These are phyloP conservation scores for Magallana gigas DNA, from an alignment of 1,140 invertebrate genomes.

Conservation along the genomic window DNA sequence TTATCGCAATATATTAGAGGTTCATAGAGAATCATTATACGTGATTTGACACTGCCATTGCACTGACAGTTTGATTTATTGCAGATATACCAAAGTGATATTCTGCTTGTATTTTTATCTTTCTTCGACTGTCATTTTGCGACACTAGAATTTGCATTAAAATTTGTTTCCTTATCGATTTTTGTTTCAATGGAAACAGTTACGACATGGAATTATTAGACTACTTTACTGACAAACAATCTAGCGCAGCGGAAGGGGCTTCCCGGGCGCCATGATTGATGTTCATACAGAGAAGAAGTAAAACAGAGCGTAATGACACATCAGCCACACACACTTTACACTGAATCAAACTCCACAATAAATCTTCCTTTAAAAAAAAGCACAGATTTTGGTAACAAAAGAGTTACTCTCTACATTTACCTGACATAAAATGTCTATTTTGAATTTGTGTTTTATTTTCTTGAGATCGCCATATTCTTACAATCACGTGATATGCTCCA, in stretches of 20 bases:
- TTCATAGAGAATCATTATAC: too few relatives aligned
- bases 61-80: neutral
- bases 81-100: neutral
- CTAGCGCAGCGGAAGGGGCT: neutral
- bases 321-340: neutral
- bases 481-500: too few relatives aligned
- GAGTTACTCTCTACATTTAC: too few relatives aligned
- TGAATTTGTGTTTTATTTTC: too few relatives aligned
- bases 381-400: too few relatives aligned
- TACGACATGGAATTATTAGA: slow-evolving; percentile 13
- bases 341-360: neutral
- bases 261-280: neutral
- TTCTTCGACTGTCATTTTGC: neutral
- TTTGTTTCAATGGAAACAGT: slow-evolving; percentile 30
- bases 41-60: neutral
- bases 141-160: slow-evolving; percentile 10
- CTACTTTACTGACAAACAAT: slow-evolving; percentile 1
- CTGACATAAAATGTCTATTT: too few relatives aligned
- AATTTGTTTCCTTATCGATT: slow-evolving; percentile 26
- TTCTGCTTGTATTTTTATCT: neutral
- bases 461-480: too few relatives aligned
- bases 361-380: neutral
- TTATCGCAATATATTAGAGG: too few relatives aligned
- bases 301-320: slow-evolving; percentile 1
- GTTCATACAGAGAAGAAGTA: neutral